Evolutionary conservation across 2,888 invertebrate genomes (phyloP).

Genomic region (Andrena bicolor): DNA sequence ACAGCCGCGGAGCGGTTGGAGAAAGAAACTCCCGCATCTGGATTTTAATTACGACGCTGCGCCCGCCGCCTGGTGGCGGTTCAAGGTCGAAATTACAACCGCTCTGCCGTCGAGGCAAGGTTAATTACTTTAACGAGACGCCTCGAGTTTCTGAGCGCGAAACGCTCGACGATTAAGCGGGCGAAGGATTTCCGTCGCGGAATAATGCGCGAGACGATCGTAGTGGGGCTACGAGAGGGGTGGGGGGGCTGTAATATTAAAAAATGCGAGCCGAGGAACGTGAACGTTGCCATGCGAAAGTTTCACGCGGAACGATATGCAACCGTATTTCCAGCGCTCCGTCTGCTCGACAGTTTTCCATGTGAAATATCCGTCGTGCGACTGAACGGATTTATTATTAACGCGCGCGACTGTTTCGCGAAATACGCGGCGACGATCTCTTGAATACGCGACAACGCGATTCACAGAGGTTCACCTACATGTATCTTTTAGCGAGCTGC

Average conservation of each 20-base stretch:
- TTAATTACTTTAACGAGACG: conserved; percentile 12
- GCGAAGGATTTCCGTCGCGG: too few relatives aligned
- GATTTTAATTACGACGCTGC: too few relatives aligned
- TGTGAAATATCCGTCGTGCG: conserved; percentile 7
- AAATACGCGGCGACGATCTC: conserved; percentile 8
- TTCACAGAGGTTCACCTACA: neutral
- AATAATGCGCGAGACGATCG: too few relatives aligned
- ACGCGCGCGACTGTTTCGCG: neutral
- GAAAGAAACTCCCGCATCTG: too few relatives aligned
- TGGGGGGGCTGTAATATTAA: too few relatives aligned
- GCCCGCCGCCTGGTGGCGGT: too few relatives aligned
- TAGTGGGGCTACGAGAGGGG: too few relatives aligned
- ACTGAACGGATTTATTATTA: conserved; percentile 27
- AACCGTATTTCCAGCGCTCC: conserved; percentile 1
- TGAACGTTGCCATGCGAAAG: neutral
- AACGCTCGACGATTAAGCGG: conserved; percentile 10
- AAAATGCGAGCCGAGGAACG: too few relatives aligned
- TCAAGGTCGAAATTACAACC: neutral
- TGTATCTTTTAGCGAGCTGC: too few relatives aligned
- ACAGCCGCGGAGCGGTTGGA: neutral
- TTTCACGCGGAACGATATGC: neutral
- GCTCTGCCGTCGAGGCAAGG: conserved; percentile 11
- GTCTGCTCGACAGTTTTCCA: conserved; percentile 5
- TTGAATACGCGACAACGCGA: neutral
- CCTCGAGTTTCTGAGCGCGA: neutral